Evolutionary conservation across 2,113 vertebrate species (phyloP), one percentile per base, ranked within the genome.

Genomic region (Rostratula benghalensis): DNA sequence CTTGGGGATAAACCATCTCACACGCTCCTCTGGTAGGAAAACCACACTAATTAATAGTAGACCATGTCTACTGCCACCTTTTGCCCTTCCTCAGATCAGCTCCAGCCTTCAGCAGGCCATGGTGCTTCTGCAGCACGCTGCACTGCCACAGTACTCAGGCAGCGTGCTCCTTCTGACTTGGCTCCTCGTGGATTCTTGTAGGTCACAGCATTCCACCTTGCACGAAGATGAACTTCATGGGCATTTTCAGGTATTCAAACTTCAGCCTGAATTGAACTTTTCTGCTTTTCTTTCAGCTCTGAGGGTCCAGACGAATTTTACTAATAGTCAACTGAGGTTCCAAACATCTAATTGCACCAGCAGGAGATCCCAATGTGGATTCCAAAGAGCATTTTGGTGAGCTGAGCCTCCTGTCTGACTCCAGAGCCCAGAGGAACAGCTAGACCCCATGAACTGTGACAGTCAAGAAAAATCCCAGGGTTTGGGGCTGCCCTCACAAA

Each of bases 101-200:
- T 53, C 71, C 81, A 83, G 50, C 27, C 46, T 41, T 27, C 57
- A 77, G 67, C 57, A 60, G 68, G 81, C 83, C 24, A 8, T 1
- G 41, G n/a, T 7, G 65, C 51, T 59, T 24, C 60, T 53, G 39
- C 43, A 50, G 3, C 3, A 4, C 41, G 64, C n/a, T 81, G 43
- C 45, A 30, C 22, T 43, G 68, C 27, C 0, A 0, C 25, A 13
- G 28, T 11, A 35, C 28, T 41, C 2, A 1, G 5, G 4, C 0
- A 5, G 43, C 33, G 46, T 14, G 43, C 33, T 74, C 46, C 51
- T 70, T 33, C 61, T 59, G 51, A 54, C 43, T 43, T 33, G 53
- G 53, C 54, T 97, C 51, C 33, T n/a, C 51, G 43, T n/a, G 18
- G n/a, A 21, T 65, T 71, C 30, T 53, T 45, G 57, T 10, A 37